Base-by-base conservation (phyloP, 2,113 vertebrate species). In the Hyperopisus bebe region DNA sequence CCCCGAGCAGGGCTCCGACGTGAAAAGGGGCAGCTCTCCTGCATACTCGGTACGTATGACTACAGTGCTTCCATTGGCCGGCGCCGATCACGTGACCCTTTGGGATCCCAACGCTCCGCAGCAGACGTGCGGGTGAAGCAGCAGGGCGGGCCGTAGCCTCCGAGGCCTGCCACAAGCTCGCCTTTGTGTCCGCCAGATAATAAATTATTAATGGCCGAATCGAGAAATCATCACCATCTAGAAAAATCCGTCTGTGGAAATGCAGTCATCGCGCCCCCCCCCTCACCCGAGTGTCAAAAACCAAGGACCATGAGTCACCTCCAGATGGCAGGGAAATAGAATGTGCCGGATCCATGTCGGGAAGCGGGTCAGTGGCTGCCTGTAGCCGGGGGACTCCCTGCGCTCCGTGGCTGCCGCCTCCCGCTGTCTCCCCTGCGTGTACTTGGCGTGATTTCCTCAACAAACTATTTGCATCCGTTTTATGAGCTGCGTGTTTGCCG, bases 11-110 rank as follows among this genome's bases (percentile, higher is more conserved):
- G 95, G 93, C 93, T 96, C 95, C 90, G 95, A 96, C 92, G 91
- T 95, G 91, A 96, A 96, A 94, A 94, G 95, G 93, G 95, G 95
- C 90, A 95, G 95, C 91, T 96, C 95, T 89, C 95, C 95, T 91
- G 95, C 95, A 92, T 96, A 95, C 95, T 96, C 95, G 90, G 95
- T 96, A 95, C 91, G 95, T 95, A 92, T 87, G 90, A 39, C 62
- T 87, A 7, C 70, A 31, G 17, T 51, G 24, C 10, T 35, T 8
- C 31, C 19, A 19, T 27, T 53, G 47, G 85, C 85, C 9, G 7
- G 66, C 47, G 2, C 24, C 3, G n/a, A 70, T 80, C 62, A 88
- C 24, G 42, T 88, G 87, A 88, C 87, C 53, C 70, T 80, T 6
- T 42, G 88, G 42, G 39, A 5, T 24, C 46, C 19, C n/a, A 1